Evolutionary conservation across 1,140 invertebrate genomes (phyloP), one percentile per base, ranked within the genome.

Genomic region (Asobara japonica): DNA sequence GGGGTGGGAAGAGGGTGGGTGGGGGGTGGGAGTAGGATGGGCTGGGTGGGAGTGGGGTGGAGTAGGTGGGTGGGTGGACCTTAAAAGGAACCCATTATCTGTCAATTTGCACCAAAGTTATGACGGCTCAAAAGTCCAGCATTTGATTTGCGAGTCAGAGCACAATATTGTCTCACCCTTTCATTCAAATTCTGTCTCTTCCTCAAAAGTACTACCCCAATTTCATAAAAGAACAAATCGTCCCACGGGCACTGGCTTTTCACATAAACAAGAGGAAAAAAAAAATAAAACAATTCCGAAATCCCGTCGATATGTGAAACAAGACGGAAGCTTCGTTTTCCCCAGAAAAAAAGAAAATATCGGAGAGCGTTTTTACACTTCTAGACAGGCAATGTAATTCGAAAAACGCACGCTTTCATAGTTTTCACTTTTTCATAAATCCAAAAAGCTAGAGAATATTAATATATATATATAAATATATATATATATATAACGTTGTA

Each of bases 291-390:
- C 7, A 66, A 65, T 27, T 5, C 13, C 38, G 27, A 65, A 20
- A 20, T n/a, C 36, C 61, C 25, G n/a, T 13, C n/a, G 18, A 62
- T 29, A 38, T 38, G n/a, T 16, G 11, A 25, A 67, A 45, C 13
- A 66, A 77, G 75, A 78, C 79, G 80, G 80, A 79, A 62, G 66
- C 36, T 56, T 66, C 64, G 29, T 48, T 65, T 36, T 30, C 16
- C 20, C 25, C 38, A 33, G 41, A 65, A 66, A 65, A 68, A 72
- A 51, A 74, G 62, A 38, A 45, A 68, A 33, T 69, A 74, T 66
- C 56, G 48, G 45, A 65, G 68, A 69, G 48, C 48, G 64, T 74
- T 74, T 74, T 70, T 74, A 74, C 72, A 69, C 60, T 62, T 45
- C 6, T 72, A 72, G 64, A 56, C 30, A 72, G n/a, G 70, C 70